Evolutionary conservation across 2,888 invertebrate genomes (phyloP).

Genomic region (Oscheius sp.): DNA sequence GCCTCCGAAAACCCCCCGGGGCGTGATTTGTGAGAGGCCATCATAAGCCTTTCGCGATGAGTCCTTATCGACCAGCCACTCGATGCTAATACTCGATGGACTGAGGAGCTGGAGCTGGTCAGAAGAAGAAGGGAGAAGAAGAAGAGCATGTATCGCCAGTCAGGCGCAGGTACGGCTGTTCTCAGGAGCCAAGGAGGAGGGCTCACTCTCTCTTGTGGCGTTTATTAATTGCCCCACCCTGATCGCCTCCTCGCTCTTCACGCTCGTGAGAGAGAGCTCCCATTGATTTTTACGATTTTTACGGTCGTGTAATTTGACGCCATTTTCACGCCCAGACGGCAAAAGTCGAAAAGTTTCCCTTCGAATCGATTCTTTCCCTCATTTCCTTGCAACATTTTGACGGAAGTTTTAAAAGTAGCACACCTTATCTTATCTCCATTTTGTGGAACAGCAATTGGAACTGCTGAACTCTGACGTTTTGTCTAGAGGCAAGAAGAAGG

Average conservation of each 20-base stretch:
- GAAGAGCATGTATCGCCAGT: constrained; percentile 14
- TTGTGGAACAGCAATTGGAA: too few relatives aligned
- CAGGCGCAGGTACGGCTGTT: constrained; percentile 9
- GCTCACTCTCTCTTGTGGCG: background rate
- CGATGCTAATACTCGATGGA: constrained; percentile 4
- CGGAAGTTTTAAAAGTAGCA: too few relatives aligned
- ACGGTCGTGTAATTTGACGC: background rate
- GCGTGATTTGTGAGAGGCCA: constrained; percentile 31
- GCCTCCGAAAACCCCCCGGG: constrained; percentile 23
- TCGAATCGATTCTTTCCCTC: too few relatives aligned
- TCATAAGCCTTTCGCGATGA: constrained; percentile 30
- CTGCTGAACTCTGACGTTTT: too few relatives aligned
- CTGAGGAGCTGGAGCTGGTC: background rate
- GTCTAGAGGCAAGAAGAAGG: too few relatives aligned
- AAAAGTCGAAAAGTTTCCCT: too few relatives aligned
- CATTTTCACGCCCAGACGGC: background rate
- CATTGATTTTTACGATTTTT: constrained; percentile 1
- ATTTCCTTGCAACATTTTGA: too few relatives aligned
- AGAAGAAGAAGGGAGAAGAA: background rate
- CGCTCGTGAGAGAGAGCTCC: background rate
- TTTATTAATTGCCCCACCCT: constrained; percentile 13
- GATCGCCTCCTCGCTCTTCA: background rate
- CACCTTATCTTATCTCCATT: too few relatives aligned
- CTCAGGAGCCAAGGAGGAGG: background rate
- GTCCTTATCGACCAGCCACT: constrained; percentile 26